Evolutionary conservation across 2,797 vertebrate species (phyloP).

Genomic region (Hemitrygon akajei): DNA sequence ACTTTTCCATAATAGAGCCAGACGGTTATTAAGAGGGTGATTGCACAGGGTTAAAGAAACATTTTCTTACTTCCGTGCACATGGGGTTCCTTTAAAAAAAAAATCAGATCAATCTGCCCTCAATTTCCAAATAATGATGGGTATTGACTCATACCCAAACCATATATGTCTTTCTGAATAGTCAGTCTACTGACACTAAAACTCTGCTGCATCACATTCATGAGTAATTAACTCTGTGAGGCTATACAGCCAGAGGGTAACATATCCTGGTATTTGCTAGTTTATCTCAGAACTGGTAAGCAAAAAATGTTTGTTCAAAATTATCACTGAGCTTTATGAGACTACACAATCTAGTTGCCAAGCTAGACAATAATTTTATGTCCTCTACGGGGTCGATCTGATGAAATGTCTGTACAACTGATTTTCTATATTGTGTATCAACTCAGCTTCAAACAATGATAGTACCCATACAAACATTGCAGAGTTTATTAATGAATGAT

Average conservation of each 20-base stretch:
- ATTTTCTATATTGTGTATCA: neutral
- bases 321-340: neutral
- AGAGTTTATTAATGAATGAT: neutral
- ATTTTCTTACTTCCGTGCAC: neutral
- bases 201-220: neutral
- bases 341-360: neutral
- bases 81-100: neutral
- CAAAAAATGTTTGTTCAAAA: neutral
- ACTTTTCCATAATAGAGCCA: slow-evolving; percentile 18
- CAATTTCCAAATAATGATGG: neutral
- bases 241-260: neutral
- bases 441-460: neutral
- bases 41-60: slow-evolving; percentile 26
- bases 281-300: neutral
- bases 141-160: neutral
- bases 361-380: neutral
- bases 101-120: slow-evolving; percentile 18
- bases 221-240: neutral
- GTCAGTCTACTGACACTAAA: neutral
- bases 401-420: neutral
- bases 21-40: slow-evolving; percentile 11
- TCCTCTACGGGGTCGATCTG: neutral
- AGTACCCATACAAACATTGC: too few relatives aligned
- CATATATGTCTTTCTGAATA: neutral
- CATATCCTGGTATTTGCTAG: neutral